Evolutionary conservation across 2,888 invertebrate genomes (phyloP).

Genomic region (Tridacna gigas): DNA sequence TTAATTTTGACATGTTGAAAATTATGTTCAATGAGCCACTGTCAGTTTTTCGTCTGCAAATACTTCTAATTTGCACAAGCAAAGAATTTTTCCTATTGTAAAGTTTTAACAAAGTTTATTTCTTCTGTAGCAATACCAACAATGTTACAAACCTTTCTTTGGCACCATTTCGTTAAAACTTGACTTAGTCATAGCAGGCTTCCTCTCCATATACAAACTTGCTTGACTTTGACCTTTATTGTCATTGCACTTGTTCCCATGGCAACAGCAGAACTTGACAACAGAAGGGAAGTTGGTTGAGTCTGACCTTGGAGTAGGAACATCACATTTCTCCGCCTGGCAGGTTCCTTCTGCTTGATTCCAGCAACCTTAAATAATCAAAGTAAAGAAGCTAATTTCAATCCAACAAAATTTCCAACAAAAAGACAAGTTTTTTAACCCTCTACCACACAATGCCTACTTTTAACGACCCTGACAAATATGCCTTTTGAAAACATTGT

Average conservation of each 20-base stretch:
- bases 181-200: background rate
- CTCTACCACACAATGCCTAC: too few relatives aligned
- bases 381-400: background rate
- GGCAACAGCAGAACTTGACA: conserved; percentile 61
- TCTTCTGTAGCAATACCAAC: too few relatives aligned
- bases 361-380: conserved; percentile 23
- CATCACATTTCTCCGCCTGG: conserved; percentile 24
- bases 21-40: too few relatives aligned
- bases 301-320: background rate
- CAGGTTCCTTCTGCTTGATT: conserved; percentile 25
- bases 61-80: too few relatives aligned
- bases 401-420: too few relatives aligned
- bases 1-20: too few relatives aligned
- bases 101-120: too few relatives aligned
- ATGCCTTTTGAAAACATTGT: too few relatives aligned
- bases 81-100: too few relatives aligned
- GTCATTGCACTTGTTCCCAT: conserved; percentile 61
- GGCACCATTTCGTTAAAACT: background rate
- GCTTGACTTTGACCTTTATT: background rate
- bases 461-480: too few relatives aligned
- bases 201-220: background rate
- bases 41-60: too few relatives aligned
- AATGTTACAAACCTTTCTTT: background rate
- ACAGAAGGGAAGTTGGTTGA: background rate
- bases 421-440: too few relatives aligned